Evolutionary conservation across 2,797 vertebrate genomes (phyloP).

Genomic region (Pantherophis alleghaniensis): DNA sequence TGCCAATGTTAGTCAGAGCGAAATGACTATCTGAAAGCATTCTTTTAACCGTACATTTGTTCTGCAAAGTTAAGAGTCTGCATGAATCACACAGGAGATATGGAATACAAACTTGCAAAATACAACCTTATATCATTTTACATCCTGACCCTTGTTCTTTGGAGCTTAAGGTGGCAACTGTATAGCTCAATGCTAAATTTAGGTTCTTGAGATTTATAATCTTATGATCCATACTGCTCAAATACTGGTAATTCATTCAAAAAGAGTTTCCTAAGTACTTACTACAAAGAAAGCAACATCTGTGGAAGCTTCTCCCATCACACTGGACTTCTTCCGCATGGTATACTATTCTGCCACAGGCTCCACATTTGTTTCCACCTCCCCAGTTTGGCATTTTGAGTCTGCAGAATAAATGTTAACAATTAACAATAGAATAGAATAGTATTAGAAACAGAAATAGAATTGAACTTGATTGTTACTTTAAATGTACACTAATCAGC

Average conservation of each 20-base stretch:
- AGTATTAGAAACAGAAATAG: neutral
- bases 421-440: neutral
- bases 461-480: neutral
- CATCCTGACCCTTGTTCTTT: neutral
- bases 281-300: conserved; percentile 94
- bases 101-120: neutral
- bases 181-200: neutral
- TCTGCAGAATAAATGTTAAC: conserved; percentile 10
- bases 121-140: neutral
- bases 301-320: conserved; percentile 90
- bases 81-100: neutral
- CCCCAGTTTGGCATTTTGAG: conserved; percentile 92
- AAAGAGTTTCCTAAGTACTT: conserved; percentile 66
- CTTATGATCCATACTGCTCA: neutral
- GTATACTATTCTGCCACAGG: conserved; percentile 86
- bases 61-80: neutral
- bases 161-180: neutral
- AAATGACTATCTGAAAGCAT: neutral
- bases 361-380: conserved; percentile 88
- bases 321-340: conserved; percentile 95
- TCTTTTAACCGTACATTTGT: neutral
- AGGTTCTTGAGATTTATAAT: neutral
- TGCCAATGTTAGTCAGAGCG: neutral
- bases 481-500: neutral
- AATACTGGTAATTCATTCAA: neutral